Conservation (phyloP, 53 echinoderm and acorn worm species). For the Stichopus horrens region DNA sequence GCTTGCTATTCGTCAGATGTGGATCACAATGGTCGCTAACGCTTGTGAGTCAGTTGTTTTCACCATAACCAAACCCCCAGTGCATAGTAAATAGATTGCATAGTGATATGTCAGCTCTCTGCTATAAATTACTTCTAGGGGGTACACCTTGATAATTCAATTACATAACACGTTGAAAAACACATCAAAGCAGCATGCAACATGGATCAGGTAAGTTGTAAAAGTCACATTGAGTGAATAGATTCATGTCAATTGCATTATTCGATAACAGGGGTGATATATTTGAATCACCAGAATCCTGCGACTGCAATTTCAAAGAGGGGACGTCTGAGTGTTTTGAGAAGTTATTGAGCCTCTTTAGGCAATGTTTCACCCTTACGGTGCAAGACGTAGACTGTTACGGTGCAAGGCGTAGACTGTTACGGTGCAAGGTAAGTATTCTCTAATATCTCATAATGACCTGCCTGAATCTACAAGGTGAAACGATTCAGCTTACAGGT, state of each 20-base stretch:
- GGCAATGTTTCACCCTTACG: neutral
- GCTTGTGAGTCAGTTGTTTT: neutral
- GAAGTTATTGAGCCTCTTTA: neutral
- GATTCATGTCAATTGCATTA: neutral
- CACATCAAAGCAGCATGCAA: neutral
- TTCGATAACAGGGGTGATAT: neutral
- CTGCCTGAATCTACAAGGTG: no score
- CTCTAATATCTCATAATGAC: no score
- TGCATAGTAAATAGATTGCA: neutral
- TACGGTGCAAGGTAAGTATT: no score
- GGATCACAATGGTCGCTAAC: neutral
- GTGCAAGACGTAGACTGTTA: neutral
- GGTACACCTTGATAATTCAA: neutral
- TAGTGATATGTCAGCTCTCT: neutral
- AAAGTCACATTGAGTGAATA: no score
- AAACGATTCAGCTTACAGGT: no score
- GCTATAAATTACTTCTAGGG: no score
- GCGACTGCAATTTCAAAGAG: neutral
- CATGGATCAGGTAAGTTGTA: no score
- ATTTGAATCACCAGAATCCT: neutral
- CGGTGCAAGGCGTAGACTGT: neutral
- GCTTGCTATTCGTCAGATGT: neutral
- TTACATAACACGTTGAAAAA: neutral
- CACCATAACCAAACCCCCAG: slow-evolving; percentile 20
- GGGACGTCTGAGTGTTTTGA: neutral